phyloP scores from a whole-genome alignment of 2,888 invertebrate genomes.

The Fragum sueziense region DNA sequence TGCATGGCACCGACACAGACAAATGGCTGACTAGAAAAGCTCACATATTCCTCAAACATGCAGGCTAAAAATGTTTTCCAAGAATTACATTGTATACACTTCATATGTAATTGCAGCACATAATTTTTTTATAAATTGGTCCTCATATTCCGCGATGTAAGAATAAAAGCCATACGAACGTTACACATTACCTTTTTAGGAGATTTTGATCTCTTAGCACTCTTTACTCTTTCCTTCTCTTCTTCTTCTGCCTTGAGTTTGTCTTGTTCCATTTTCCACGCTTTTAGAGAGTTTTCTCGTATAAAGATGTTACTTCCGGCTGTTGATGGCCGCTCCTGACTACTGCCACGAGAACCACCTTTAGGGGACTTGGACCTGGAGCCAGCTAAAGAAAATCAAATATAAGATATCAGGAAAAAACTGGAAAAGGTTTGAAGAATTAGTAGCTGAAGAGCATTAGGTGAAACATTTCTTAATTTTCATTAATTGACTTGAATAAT shows the following conservation, averaged over 20 bases:
- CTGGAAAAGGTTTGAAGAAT: no score
- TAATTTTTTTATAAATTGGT: not conserved
- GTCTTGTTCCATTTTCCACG: conserved; percentile 78
- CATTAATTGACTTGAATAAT: no score
- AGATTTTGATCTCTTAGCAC: conserved; percentile 73
- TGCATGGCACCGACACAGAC: no score
- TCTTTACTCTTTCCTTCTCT: conserved; percentile 75
- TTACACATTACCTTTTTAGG: conserved; percentile 73
- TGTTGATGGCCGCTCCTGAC: conserved; percentile 67
- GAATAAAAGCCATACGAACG: not conserved
- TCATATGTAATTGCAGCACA: no score
- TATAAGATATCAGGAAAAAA: no score
- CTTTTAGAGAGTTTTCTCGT: conserved; percentile 78
- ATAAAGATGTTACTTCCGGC: conserved; percentile 70
- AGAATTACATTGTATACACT: no score
- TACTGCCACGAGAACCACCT: conserved; percentile 69
- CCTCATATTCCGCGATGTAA: no score
- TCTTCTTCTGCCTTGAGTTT: conserved; percentile 77
- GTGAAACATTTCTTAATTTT: no score
- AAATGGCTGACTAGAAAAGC: no score
- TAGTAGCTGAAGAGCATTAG: no score
- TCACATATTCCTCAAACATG: no score
- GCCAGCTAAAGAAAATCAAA: conserved; percentile 4
- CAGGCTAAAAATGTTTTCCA: no score
- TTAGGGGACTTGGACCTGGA: conserved; percentile 73